phyloP scores from a whole-genome alignment of 2,113 vertebrate species.

The Phyllostomus discolor region DNA sequence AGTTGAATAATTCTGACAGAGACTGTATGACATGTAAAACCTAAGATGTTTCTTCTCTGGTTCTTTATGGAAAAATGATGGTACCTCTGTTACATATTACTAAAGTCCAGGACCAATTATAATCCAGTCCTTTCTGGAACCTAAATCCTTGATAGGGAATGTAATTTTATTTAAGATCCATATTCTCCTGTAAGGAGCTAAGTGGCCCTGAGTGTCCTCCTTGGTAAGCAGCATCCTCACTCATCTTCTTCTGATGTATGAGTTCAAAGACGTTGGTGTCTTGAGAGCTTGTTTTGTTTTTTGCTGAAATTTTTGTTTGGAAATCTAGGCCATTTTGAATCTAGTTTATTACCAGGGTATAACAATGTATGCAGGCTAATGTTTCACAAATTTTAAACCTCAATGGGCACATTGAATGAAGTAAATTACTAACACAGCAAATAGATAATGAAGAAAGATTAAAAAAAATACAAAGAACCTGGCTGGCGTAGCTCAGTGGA shows the following conservation, averaged over 20 bases:
- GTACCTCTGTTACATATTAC: background rate
- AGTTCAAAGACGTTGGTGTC: background rate
- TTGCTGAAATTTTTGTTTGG: constrained; percentile 3
- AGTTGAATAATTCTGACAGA: background rate
- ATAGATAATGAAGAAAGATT: background rate
- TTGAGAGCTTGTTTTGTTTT: background rate
- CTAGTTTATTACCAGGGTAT: background rate
- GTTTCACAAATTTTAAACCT: background rate
- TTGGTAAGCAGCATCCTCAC: background rate
- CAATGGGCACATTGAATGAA: background rate
- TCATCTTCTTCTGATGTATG: background rate
- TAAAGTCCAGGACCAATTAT: background rate
- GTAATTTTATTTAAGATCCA: background rate
- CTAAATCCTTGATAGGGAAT: background rate
- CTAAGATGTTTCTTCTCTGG: background rate
- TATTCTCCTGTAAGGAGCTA: background rate
- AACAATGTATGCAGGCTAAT: background rate
- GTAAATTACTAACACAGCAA: background rate
- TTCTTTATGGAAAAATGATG: constrained; percentile 18
- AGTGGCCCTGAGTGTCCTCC: background rate
- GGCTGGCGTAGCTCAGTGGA: too few relatives aligned
- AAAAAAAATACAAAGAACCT: background rate
- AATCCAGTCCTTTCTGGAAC: background rate
- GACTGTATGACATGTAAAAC: background rate
- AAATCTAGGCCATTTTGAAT: constrained; percentile 31